phyloP scores from a whole-genome alignment of 2,797 vertebrate species.

The Cynodonichthys magdalenae region DNA sequence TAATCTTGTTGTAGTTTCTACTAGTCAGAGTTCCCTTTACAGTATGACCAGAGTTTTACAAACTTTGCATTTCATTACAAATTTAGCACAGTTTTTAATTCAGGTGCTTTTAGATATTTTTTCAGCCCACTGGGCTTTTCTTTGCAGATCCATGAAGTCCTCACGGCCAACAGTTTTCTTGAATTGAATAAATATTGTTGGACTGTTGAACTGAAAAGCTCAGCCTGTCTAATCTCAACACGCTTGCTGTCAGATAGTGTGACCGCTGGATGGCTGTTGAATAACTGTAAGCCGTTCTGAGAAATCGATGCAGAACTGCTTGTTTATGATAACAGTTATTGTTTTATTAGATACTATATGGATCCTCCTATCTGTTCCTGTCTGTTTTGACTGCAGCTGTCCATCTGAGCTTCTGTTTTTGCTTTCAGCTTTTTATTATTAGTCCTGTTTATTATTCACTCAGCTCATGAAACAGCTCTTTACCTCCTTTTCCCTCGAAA shows the following conservation, averaged over 20 bases:
- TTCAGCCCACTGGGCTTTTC: neutral
- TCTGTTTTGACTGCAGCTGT: slow-evolving; percentile 50
- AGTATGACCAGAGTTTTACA: too few relatives aligned
- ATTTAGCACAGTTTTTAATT: too few relatives aligned
- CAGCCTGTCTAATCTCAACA: slow-evolving; percentile 56
- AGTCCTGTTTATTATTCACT: slow-evolving; percentile 35
- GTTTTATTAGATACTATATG: slow-evolving; percentile 34
- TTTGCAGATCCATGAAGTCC: slow-evolving; percentile 40
- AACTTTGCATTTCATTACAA: too few relatives aligned
- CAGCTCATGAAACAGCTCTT: slow-evolving; percentile 40
- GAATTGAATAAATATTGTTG: slow-evolving; percentile 40
- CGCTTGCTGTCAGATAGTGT: slow-evolving; percentile 51
- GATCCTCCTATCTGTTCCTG: slow-evolving; percentile 4
- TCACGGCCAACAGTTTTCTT: slow-evolving; percentile 38
- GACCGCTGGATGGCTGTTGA: slow-evolving; percentile 47
- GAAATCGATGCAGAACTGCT: slow-evolving; percentile 30
- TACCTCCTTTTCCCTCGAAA: slow-evolving; percentile 15
- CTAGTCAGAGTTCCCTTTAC: too few relatives aligned
- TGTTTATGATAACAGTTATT: slow-evolving; percentile 65
- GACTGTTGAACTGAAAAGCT: slow-evolving; percentile 52
- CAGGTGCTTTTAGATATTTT: too few relatives aligned
- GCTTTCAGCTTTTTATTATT: slow-evolving; percentile 60
- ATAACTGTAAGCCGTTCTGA: slow-evolving; percentile 48
- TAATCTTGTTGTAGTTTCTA: too few relatives aligned
- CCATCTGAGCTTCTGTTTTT: slow-evolving; percentile 40